Evolutionary conservation across 2,113 vertebrate genomes (phyloP).

Genomic region (Pongo abelii): DNA sequence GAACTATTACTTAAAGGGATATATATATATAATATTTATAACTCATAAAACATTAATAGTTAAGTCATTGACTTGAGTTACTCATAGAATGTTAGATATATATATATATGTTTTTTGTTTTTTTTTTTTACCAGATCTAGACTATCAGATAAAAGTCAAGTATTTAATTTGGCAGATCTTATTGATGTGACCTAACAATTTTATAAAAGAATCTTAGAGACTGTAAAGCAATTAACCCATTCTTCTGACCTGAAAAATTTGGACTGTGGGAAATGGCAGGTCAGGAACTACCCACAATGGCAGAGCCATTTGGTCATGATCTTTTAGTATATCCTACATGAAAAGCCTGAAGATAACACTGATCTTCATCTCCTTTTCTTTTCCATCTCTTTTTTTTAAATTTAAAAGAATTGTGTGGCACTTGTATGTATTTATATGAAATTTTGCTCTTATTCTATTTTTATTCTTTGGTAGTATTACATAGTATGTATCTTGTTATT

Average conservation of each 20-base stretch:
- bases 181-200: not conserved
- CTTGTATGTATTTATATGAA: not conserved
- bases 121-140: not conserved
- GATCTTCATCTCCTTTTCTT: not conserved
- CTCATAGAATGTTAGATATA: not conserved
- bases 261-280: fast-evolving
- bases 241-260: not conserved
- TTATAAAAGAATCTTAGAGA: not conserved
- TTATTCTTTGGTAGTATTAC: not conserved
- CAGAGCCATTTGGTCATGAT: not conserved
- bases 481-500: not conserved
- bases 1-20: not conserved
- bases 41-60: not conserved
- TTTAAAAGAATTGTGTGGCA: not conserved
- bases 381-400: not conserved
- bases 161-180: not conserved
- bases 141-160: not conserved
- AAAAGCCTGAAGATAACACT: not conserved
- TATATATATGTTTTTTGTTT: no score
- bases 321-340: not conserved
- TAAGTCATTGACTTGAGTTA: not conserved
- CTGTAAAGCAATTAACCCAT: no score
- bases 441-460: not conserved
- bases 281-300: not conserved
- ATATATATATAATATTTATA: not conserved